phyloP scores from a whole-genome alignment of 2,797 vertebrate genomes.

The Crocidura indochinensis region DNA sequence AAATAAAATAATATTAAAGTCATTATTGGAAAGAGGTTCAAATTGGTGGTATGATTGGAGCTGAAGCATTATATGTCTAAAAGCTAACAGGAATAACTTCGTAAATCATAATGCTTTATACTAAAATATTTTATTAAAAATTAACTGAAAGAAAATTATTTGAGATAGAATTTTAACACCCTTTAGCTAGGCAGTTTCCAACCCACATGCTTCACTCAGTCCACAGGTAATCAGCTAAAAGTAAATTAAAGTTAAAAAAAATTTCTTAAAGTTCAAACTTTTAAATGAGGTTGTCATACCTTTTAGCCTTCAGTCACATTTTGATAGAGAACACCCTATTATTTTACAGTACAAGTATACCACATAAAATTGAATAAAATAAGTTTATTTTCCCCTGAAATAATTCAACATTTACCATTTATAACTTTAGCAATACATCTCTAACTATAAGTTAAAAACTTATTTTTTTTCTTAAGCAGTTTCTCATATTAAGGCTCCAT shows the following conservation, averaged over 20 bases:
- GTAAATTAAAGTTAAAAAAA: constrained; percentile 52
- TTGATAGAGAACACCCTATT: constrained; percentile 16
- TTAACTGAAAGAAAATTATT: no score
- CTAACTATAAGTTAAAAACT: constrained; percentile 65
- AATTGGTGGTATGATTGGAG: no score
- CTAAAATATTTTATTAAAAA: no score
- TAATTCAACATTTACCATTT: constrained; percentile 44
- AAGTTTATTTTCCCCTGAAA: constrained; percentile 40
- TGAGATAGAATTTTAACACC: constrained; percentile 23
- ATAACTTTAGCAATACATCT: constrained; percentile 24
- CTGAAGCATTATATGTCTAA: no score
- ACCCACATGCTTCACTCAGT: background rate
- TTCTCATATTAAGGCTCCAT: constrained; percentile 3
- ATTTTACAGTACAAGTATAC: constrained; percentile 12
- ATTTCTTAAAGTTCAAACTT: background rate
- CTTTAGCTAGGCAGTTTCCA: constrained; percentile 8
- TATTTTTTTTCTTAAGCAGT: constrained; percentile 60
- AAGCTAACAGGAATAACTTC: no score
- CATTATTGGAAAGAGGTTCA: no score
- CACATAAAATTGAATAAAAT: constrained; percentile 30
- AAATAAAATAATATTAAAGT: no score
- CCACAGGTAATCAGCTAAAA: constrained; percentile 29
- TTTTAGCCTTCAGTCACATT: constrained; percentile 22
- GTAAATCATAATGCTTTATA: no score
- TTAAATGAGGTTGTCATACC: constrained; percentile 10